Evolutionary conservation across 1,140 invertebrate genomes (phyloP), one percentile per base, ranked within the genome.

Genomic region (Zaprionus ghesquierei): DNA sequence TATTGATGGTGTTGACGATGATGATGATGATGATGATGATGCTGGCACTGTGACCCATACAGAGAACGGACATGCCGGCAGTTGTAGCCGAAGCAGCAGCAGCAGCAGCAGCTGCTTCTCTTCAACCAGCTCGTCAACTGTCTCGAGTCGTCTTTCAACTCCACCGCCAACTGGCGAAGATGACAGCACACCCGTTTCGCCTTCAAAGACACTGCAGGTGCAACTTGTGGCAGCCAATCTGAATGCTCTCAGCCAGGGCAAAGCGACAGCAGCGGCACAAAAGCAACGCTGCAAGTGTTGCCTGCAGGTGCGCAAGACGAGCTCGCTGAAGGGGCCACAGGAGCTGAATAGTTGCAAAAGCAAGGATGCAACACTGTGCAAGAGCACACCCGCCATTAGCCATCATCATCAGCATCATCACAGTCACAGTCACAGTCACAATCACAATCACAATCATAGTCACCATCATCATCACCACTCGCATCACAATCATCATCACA

Each of bases 121-220:
- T 41, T 77, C 74, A 3, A 53, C 49, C 27, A 76, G 61, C 54
- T 84, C 78, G 18, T 86, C 86, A 3, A 82, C 89, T 18, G 72
- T 71, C 29, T 91, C 90, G 4, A 91, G 90, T 74, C 72, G 90
- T 5, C 49, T 86, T n/a, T 90, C 90, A 5, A 91, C 90, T 18
- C 90, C 90, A 15, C 90, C 90, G 41, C 90, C 90, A 12, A 91
- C 90, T 18, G 90, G 90, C 15, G 90, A 91, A 55, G 90, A 91
- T 12, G 90, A 91, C 76, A 91, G 90, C 64, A 77, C 81, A 8
- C 87, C 86, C 5, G 89, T 79, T 0, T 91, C 90, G 25, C 90
- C 90, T 18, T 81, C 78, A 1, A 91, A 84, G 64, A 85, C 75
- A 23, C 44, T 89, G 41, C 86, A 91, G 51, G 77, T 73, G 10